These are phyloP conservation scores for Dissostichus mawsoni DNA, from an alignment of 2,113 vertebrate species.

Conservation along the genomic window DNA sequence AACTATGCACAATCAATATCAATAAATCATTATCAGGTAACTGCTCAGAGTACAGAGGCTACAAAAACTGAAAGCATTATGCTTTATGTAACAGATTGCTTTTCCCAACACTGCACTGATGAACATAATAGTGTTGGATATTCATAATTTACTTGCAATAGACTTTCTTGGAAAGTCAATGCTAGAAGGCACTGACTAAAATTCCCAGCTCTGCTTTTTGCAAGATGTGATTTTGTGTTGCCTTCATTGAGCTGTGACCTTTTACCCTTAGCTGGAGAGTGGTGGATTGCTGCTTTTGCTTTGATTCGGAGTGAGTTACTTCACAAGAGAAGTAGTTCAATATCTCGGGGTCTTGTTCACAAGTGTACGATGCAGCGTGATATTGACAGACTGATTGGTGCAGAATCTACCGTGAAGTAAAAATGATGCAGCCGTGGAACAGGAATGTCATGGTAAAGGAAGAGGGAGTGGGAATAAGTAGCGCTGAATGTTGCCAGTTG, in stretches of 20 bases:
- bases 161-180: constrained; percentile 11
- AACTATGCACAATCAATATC: neutral
- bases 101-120: neutral
- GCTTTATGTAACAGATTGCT: neutral
- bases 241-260: neutral
- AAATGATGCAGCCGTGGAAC: neutral
- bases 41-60: neutral
- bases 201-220: neutral
- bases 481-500: neutral
- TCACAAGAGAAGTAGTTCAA: neutral
- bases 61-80: no score
- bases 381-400: constrained; percentile 17
- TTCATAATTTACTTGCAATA: neutral
- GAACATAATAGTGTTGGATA: neutral
- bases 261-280: neutral
- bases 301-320: neutral
- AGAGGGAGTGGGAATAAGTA: neutral
- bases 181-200: neutral
- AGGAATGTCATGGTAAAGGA: neutral
- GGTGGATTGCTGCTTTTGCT: neutral
- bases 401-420: constrained; percentile 5
- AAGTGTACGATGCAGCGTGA: neutral
- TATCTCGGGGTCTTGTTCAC: neutral
- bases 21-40: neutral
- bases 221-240: neutral